Evolutionary conservation across 2,888 invertebrate species (phyloP), one percentile per base, ranked within the genome.

Genomic region (Polymixis lichenea): DNA sequence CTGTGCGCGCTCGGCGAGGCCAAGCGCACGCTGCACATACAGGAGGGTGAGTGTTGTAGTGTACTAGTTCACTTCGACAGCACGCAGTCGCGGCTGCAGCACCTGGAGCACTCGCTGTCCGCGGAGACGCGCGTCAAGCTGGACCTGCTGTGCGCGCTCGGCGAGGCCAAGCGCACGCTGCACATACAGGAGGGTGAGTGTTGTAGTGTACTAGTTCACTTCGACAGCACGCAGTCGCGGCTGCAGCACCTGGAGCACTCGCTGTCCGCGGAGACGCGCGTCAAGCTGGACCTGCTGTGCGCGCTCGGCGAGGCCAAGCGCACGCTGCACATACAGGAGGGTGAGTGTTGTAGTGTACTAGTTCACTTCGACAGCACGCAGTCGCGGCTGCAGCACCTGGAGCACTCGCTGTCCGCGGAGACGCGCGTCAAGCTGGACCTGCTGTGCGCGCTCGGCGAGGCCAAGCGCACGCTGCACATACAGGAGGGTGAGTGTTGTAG

Each of bases 61-160:
- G 19, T 19, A 51, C 51, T 51, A 19, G 19, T 51, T 19, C 19
- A 51, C 78, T 74, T 78, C 77, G 98, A 98, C 75, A 89, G 98
- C 84, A 97, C 99, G 96, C 98, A 98, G 95, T 99, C 99, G 93
- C 98, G 99, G 93, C 99, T 99, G 93, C 95, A 98, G 90, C 99
- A 99, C 93, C 97, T 99, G 89, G 99, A 99, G 96, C 98, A 98
- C 92, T 98, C 98, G 91, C 97, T 99, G 87, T 99, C 99, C 83
- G 99, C 99, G 67, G 99, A 99, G 97, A 99, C 99, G 88, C 97
- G 99, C 90, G 98, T 99, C 95, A 99, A 99, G 97, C 97, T 99
- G 90, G 99, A 99, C 97, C 97, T 99, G 91, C 99, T 99, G 96
- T 99, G 99, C 85, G 99, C 99, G 85, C 98, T 99, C 72, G 99